Percentiles rank a stretch among this genome's conserved stretches.
phyloP scores from a whole-genome alignment of 2,888 invertebrate species.

The Eupithecia insigniata region DNA sequence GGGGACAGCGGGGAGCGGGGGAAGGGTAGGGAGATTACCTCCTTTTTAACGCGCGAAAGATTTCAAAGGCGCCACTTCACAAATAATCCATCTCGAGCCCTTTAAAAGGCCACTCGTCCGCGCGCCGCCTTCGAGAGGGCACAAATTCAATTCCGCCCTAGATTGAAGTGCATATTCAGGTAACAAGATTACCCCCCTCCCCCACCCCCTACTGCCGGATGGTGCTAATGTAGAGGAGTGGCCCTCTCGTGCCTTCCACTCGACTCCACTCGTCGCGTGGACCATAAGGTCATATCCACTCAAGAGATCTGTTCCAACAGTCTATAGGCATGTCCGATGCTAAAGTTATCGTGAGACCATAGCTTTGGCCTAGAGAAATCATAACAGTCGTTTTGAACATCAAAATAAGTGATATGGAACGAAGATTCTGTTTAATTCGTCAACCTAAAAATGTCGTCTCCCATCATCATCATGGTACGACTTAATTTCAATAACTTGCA shows the following conservation, averaged over 20 bases:
- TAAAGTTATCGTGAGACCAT: too few relatives aligned
- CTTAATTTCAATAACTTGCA: too few relatives aligned
- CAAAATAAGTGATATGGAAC: too few relatives aligned
- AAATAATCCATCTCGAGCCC: slow-evolving; percentile 80
- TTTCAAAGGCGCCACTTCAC: slow-evolving; percentile 83
- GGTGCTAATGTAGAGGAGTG: not conserved
- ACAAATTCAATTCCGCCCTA: slow-evolving; percentile 75
- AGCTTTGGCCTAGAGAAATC: too few relatives aligned
- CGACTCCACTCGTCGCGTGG: slow-evolving; percentile 2
- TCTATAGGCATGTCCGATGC: too few relatives aligned
- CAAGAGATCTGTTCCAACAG: not conserved
- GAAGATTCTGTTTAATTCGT: too few relatives aligned
- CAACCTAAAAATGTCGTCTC: too few relatives aligned
- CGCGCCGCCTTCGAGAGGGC: slow-evolving; percentile 48
- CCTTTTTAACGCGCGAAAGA: slow-evolving; percentile 83
- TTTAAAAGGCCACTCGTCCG: slow-evolving; percentile 64
- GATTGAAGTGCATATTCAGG: slow-evolving; percentile 80
- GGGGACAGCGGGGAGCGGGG: slow-evolving; percentile 42
- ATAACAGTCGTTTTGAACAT: too few relatives aligned
- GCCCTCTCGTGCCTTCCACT: not conserved
- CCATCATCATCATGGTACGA: too few relatives aligned
- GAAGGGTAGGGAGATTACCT: slow-evolving; percentile 75
- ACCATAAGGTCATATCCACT: not conserved
- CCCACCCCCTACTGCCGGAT: slow-evolving; percentile 28
- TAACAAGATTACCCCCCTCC: slow-evolving; percentile 69